Evolutionary conservation across 2,797 vertebrate species (phyloP).

Genomic region (Manis pentadactyla): DNA sequence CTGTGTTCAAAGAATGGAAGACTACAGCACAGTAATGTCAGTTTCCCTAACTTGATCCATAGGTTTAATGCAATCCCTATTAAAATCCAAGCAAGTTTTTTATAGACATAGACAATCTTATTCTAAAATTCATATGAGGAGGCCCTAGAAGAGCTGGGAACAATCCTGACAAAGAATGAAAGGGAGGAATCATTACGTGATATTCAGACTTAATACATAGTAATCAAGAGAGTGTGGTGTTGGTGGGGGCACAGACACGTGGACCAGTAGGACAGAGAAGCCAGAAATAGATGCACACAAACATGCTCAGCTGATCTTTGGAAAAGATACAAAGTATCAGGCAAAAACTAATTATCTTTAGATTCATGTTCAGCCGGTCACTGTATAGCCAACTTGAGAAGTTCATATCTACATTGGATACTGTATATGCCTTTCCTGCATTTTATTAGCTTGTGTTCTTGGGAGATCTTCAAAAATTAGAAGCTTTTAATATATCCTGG

Average conservation of each 20-base stretch:
- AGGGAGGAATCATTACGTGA: background rate
- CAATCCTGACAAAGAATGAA: background rate
- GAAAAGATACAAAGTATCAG: background rate
- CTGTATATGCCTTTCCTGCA: background rate
- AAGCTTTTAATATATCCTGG: slow-evolving; percentile 47
- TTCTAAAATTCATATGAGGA: background rate
- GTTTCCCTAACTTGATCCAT: background rate
- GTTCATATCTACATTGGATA: background rate
- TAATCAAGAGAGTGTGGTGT: background rate
- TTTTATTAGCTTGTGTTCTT: background rate
- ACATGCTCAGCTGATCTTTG: background rate
- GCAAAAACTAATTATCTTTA: slow-evolving; percentile 35
- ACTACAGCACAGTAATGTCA: background rate
- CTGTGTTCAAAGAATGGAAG: background rate
- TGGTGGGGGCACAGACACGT: background rate
- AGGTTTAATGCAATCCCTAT: background rate
- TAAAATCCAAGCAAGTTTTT: background rate
- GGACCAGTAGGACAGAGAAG: background rate
- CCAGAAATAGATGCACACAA: background rate
- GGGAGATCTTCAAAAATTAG: slow-evolving; percentile 59
- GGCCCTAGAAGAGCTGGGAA: background rate
- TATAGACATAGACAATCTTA: background rate
- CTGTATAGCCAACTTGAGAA: slow-evolving; percentile 33
- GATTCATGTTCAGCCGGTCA: background rate
- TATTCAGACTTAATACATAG: background rate